phyloP scores from a whole-genome alignment of 1,140 invertebrate species.

The Oryzaephilus surinamensis region DNA sequence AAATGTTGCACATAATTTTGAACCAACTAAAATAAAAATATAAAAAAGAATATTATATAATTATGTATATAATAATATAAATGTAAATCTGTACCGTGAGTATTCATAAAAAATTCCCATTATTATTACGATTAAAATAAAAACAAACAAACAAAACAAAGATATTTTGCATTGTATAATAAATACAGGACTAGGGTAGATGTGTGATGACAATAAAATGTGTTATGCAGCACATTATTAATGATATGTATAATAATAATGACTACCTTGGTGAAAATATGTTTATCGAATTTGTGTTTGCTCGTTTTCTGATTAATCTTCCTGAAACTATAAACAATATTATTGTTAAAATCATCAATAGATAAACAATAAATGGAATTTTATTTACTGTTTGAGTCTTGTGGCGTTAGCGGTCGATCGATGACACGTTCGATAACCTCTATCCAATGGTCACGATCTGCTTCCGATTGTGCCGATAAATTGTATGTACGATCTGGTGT shows the following conservation, averaged over 20 bases:
- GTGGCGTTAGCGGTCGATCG: constrained; percentile 62
- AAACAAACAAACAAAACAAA: too few species aligned
- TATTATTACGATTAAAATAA: too few species aligned
- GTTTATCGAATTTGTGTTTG: constrained; percentile 56
- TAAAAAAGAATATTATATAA: too few species aligned
- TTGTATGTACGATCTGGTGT: constrained; percentile 74
- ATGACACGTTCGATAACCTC: constrained; percentile 63
- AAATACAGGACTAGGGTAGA: too few species aligned
- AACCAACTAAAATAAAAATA: too few species aligned
- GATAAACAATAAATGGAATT: constrained; percentile 2
- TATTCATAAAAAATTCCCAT: too few species aligned
- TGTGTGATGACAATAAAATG: not conserved
- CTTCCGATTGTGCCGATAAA: constrained; percentile 67
- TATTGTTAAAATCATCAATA: not conserved
- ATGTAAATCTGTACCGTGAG: too few species aligned
- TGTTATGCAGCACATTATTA: not conserved
- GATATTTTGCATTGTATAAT: too few species aligned
- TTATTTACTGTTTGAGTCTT: constrained; percentile 70
- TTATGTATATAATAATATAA: too few species aligned
- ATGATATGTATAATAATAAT: not conserved
- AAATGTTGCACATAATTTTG: too few species aligned
- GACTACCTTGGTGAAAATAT: constrained; percentile 57
- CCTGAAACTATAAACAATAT: constrained; percentile 51
- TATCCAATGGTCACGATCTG: constrained; percentile 74
- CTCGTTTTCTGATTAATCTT: constrained; percentile 58